These are phyloP conservation scores for Galago senegalensis DNA, from an alignment of 2,797 vertebrate species.

Conservation along the genomic window DNA sequence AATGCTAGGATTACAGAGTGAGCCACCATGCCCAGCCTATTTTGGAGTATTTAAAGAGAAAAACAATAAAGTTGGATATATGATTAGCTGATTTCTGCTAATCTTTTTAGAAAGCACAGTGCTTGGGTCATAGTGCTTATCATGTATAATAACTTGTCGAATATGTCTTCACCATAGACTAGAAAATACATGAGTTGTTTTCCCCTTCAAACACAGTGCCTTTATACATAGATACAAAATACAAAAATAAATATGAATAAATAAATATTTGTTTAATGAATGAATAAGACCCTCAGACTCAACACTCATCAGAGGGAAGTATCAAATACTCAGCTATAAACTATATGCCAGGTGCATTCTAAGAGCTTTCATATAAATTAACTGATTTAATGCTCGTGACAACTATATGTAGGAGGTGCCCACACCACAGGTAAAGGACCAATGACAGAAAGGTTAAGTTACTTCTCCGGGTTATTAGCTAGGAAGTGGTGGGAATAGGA, in stretches of 20 bases:
- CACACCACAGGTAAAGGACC: neutral
- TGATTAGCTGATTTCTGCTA: slow-evolving; percentile 33
- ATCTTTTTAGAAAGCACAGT: slow-evolving; percentile 35
- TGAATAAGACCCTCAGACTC: neutral
- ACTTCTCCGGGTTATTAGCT: neutral
- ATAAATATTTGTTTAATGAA: slow-evolving; percentile 16
- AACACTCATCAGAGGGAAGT: neutral
- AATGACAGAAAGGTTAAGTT: neutral
- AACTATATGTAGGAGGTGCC: neutral
- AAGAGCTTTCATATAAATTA: slow-evolving; percentile 9
- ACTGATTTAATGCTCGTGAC: neutral
- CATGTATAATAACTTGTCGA: slow-evolving; percentile 15
- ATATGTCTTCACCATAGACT: slow-evolving; percentile 21
- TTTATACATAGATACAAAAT: neutral
- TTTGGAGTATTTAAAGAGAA: neutral
- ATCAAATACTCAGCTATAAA: slow-evolving; percentile 42
- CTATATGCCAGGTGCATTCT: slow-evolving; percentile 12
- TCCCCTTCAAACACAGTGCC: neutral
- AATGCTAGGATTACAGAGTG: no score
- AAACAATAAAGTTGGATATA: slow-evolving; percentile 33
- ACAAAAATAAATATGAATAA: neutral
- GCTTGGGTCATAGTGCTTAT: neutral
- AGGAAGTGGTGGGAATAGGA: neutral
- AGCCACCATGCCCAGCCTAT: no score
- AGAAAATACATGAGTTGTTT: neutral